Percentiles rank a stretch among this genome's conserved stretches.
Conservation (phyloP, 2,797 vertebrate species). For the Amblyopsis hoosieri region DNA sequence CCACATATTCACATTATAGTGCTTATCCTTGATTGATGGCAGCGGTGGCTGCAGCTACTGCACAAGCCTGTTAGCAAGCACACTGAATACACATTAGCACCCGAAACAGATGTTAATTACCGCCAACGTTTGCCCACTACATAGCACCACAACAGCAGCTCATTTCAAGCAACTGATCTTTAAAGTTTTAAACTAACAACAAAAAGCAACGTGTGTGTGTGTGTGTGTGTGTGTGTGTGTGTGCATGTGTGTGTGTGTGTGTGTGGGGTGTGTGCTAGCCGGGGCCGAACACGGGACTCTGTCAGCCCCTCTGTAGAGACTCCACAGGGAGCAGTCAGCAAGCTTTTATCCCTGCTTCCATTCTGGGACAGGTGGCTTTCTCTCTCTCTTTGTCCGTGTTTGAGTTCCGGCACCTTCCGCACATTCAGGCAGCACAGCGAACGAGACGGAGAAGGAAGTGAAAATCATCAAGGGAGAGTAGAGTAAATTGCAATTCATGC, state of each 20-base stretch:
- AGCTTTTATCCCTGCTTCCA: constrained; percentile 59
- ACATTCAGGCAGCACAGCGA: constrained; percentile 22
- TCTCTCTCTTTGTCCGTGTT: constrained; percentile 25
- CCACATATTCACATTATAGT: constrained; percentile 44
- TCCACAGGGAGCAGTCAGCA: constrained; percentile 50
- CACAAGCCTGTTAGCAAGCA: constrained; percentile 39
- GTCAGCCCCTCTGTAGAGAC: constrained; percentile 54
- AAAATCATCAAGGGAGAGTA: too few relatives aligned
- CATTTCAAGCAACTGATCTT: constrained; percentile 50
- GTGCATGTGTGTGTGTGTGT: not conserved
- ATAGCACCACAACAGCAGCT: constrained; percentile 27
- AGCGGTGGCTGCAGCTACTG: constrained; percentile 28
- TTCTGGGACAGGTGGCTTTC: constrained; percentile 63
- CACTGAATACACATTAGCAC: constrained; percentile 54
- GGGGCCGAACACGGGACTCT: not conserved
- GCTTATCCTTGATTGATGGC: constrained; percentile 50
- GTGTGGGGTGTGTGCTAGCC: constrained; percentile 32
- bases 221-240: constrained; percentile 30
- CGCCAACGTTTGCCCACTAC: constrained; percentile 46
- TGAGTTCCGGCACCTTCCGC: constrained; percentile 26
- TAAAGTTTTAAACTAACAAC: constrained; percentile 34
- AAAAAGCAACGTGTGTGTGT: not conserved
- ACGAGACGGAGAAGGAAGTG: too few relatives aligned
- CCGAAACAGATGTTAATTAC: constrained; percentile 61
- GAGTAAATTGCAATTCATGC: too few relatives aligned